Base-by-base conservation (phyloP, 2,797 vertebrate genomes). In the Aeoliscus strigatus region DNA sequence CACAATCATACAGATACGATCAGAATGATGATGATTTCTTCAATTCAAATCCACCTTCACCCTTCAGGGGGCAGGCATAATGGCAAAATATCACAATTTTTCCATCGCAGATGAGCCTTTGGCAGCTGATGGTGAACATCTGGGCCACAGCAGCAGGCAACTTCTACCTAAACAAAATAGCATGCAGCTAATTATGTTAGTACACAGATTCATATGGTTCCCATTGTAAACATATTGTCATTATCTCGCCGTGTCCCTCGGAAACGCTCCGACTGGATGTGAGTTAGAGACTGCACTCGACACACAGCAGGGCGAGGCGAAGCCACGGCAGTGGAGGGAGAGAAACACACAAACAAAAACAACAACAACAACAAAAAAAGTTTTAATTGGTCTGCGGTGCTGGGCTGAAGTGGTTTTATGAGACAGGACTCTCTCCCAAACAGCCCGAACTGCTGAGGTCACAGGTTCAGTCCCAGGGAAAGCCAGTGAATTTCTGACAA, bases 171-270 rank as follows among this genome's bases (percentile, higher is more conserved):
- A 75, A 72, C 57, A 70, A 58, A 75, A 74, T n/a, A 65, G 29
- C 57, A 68, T 34, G 66, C 65, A 70, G 64, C 78, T 78, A 75
- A 82, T 75, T 56, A 55, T 44, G 48, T 73, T 60, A 63, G 53
- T 31, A 43, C 62, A 48, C 63, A 44, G 37, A 72, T 61, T 78
- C 60, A 60, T 73, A 61, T 56, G 65, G 70, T 66, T 35, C 48
- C 66, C 59, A 28, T 50, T 35, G 69, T 66, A 73, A 77, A 59
- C 72, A 78, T 73, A 75, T 77, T 78, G 77, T 76, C 66, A 70
- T 76, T 72, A 77, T 68, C 55, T 40, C 41, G n/a, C n/a, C n/a
- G n/a, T n/a, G n/a, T n/a, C 23, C 24, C 26, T 54, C 52, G 51
- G 75, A 40, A 46, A 47, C 51, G 45, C 54, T 78, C 63, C 51